These are phyloP conservation scores for Drosophila mayaguana DNA, from an alignment of 2,888 invertebrate genomes.

Conservation along the genomic window DNA sequence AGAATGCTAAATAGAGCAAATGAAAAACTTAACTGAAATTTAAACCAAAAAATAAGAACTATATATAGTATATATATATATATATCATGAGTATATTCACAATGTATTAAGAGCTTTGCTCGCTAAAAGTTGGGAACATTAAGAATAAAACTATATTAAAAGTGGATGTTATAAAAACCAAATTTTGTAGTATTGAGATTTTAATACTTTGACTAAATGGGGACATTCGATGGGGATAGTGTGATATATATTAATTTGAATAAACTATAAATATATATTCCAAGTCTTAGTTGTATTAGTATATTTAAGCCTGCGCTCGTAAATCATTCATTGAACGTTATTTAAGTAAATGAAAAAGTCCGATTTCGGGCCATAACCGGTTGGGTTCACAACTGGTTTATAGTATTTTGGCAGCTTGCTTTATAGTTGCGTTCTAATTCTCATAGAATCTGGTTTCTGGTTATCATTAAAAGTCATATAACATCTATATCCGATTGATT, in stretches of 20 bases:
- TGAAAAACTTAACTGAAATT: conserved; percentile 14
- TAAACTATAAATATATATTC: not conserved
- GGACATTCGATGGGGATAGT: not conserved
- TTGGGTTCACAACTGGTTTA: conserved; percentile 2
- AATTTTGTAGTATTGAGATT: too few relatives aligned
- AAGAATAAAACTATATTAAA: not conserved
- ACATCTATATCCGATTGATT: conserved; percentile 6
- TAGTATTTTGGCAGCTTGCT: not conserved
- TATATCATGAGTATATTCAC: not conserved
- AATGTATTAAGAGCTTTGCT: conserved; percentile 24
- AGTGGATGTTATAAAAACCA: not conserved
- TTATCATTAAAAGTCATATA: not conserved
- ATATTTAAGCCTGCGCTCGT: not conserved
- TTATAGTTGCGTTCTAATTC: conserved; percentile 12
- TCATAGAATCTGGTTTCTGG: conserved; percentile 9
- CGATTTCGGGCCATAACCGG: conserved; percentile 7
- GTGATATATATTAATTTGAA: not conserved
- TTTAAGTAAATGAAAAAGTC: not conserved
- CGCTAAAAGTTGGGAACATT: not conserved
- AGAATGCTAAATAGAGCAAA: not conserved
- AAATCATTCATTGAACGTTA: not conserved
- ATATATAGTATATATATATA: not conserved
- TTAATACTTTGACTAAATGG: not conserved
- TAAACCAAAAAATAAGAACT: conserved; percentile 43
- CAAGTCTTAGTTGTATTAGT: too few relatives aligned